Evolutionary conservation across 2,888 invertebrate species (phyloP).

Genomic region (Pasiphila rectangulata): DNA sequence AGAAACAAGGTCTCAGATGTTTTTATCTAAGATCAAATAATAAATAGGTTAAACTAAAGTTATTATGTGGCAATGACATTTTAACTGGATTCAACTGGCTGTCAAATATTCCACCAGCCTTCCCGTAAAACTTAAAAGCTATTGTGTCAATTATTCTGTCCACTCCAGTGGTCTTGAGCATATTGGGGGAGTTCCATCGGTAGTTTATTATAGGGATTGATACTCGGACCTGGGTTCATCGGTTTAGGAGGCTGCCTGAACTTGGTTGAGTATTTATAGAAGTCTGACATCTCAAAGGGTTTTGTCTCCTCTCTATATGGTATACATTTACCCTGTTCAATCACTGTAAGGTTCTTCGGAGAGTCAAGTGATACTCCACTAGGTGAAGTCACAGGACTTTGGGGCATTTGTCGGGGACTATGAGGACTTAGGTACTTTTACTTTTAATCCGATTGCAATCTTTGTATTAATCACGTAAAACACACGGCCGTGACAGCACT

Average conservation of each 20-base stretch:
- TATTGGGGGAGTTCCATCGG: slow-evolving; percentile 71
- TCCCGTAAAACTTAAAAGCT: too few relatives aligned
- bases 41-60: not conserved
- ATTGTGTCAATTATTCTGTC: slow-evolving; percentile 51
- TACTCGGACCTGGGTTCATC: slow-evolving; percentile 51
- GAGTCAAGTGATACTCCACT: slow-evolving; percentile 85
- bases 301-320: slow-evolving; percentile 96
- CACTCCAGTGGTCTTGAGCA: slow-evolving; percentile 69
- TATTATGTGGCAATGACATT: not conserved
- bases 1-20: too few relatives aligned
- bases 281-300: slow-evolving; percentile 98
- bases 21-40: not conserved
- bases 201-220: slow-evolving; percentile 57
- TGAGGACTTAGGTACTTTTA: too few relatives aligned
- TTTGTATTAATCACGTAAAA: too few relatives aligned
- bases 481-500: too few relatives aligned
- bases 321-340: slow-evolving; percentile 93
- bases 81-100: not conserved
- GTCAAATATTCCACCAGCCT: too few relatives aligned
- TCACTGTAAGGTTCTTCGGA: slow-evolving; percentile 90
- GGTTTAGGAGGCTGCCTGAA: slow-evolving; percentile 84
- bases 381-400: slow-evolving; percentile 64
- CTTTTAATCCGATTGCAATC: too few relatives aligned
- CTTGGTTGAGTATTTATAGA: slow-evolving; percentile 98
- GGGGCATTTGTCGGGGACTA: slow-evolving; percentile 59